These are phyloP conservation scores for Rhinoderma darwinii DNA, from an alignment of 2,113 vertebrate genomes.

Conservation along the genomic window DNA sequence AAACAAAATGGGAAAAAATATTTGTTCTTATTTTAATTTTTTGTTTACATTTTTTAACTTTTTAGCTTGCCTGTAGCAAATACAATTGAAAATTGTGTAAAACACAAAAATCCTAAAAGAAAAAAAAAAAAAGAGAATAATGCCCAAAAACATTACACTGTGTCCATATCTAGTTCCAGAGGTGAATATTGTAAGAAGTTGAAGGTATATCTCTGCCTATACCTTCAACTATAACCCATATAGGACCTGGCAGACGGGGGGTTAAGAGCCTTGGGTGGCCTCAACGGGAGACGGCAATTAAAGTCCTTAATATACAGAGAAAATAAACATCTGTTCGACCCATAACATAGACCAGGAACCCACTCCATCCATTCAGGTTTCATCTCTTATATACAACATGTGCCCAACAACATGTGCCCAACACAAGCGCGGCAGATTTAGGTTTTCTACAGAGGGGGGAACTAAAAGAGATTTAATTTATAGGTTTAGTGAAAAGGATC, in stretches of 20 bases:
- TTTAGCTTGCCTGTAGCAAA: too few relatives aligned
- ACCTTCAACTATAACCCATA: background rate
- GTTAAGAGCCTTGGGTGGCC: background rate
- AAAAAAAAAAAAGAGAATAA: too few relatives aligned
- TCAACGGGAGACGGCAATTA: background rate
- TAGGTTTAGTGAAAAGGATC: too few relatives aligned
- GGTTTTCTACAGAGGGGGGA: too few relatives aligned
- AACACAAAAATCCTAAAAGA: too few relatives aligned
- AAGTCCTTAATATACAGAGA: background rate
- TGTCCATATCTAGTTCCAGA: too few relatives aligned
- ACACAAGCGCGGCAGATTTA: background rate
- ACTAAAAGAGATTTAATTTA: background rate
- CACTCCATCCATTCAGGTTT: background rate
- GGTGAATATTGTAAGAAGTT: too few relatives aligned
- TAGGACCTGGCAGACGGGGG: background rate
- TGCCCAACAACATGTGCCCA: background rate
- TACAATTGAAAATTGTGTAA: too few relatives aligned
- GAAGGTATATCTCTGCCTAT: background rate
- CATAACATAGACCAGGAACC: background rate
- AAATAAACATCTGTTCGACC: background rate
- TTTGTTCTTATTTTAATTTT: background rate
- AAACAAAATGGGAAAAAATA: background rate
- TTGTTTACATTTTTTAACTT: too few relatives aligned
- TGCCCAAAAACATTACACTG: too few relatives aligned
- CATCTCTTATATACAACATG: background rate